A percentile compares a stretch with the other conserved stretches of the same genome.
Evolutionary conservation across 2,113 vertebrate genomes (phyloP).

Genomic region (Pimephales promelas): DNA sequence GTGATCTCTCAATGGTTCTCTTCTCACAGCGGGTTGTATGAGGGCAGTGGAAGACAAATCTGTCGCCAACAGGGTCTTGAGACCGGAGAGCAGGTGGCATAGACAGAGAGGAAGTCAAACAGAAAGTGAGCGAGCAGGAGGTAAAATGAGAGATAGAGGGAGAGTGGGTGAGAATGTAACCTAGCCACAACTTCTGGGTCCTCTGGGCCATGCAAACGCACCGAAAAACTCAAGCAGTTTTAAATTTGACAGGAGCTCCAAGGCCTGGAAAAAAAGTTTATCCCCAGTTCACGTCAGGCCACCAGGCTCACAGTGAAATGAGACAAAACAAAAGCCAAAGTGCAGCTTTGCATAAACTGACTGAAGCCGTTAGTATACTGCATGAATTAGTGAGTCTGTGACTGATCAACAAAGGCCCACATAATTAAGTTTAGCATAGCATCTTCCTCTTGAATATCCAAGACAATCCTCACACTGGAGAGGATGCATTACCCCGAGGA

Average conservation of each 20-base stretch:
- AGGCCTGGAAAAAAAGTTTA: conserved; percentile 14
- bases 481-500: conserved; percentile 32
- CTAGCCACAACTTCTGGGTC: conserved; percentile 11
- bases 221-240: conserved; percentile 38
- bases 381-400: conserved; percentile 7
- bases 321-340: conserved; percentile 22
- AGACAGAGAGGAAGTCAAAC: conserved; percentile 53
- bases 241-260: conserved; percentile 36
- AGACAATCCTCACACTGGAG: conserved; percentile 25
- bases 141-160: conserved; percentile 3
- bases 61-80: conserved; percentile 49
- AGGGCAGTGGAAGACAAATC: conserved; percentile 46
- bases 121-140: conserved; percentile 23
- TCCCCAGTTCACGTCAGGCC: not conserved
- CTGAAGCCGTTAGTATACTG: conserved; percentile 22
- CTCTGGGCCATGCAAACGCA: conserved; percentile 5
- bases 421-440: conserved; percentile 31
- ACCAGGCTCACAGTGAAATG: not conserved
- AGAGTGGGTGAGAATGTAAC: conserved; percentile 33
- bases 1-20: conserved; percentile 19
- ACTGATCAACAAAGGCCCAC: conserved; percentile 49
- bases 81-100: conserved; percentile 66
- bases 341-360: conserved; percentile 24
- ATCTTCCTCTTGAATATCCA: conserved; percentile 34
- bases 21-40: conserved; percentile 36